phyloP scores from a whole-genome alignment of 2,888 invertebrate species.

The Germaria angustata region DNA sequence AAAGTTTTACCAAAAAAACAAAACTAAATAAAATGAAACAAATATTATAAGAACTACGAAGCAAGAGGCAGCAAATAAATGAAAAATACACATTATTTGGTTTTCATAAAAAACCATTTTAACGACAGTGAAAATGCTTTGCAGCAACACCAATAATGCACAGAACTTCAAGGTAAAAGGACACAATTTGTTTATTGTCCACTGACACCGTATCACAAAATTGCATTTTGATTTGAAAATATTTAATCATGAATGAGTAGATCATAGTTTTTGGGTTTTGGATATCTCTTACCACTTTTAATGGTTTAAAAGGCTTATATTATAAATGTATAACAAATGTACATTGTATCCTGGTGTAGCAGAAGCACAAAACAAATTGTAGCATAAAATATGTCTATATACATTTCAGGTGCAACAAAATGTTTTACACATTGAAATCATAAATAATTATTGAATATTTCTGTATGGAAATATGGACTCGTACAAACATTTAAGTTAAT shows the following conservation, averaged over 20 bases:
- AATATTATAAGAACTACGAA: slow-evolving; percentile 39
- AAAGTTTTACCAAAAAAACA: slow-evolving; percentile 21
- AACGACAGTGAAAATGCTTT: slow-evolving; percentile 50
- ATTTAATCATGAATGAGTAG: not conserved
- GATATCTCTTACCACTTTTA: too few relatives aligned
- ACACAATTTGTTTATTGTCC: slow-evolving; percentile 42
- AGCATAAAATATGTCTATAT: slow-evolving; percentile 14
- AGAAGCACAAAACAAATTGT: slow-evolving; percentile 12
- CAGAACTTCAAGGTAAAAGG: slow-evolving; percentile 7
- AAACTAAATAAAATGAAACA: slow-evolving; percentile 43
- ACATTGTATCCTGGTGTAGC: not conserved
- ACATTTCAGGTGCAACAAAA: slow-evolving; percentile 46
- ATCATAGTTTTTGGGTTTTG: not conserved
- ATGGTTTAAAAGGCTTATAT: too few relatives aligned
- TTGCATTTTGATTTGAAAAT: not conserved
- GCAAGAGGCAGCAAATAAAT: slow-evolving; percentile 41
- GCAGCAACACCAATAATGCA: slow-evolving; percentile 33
- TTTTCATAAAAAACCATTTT: slow-evolving; percentile 55
- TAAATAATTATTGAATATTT: slow-evolving; percentile 54
- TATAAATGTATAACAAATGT: too few relatives aligned
- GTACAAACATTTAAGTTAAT: not conserved
- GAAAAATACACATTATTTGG: slow-evolving; percentile 41
- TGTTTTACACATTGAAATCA: slow-evolving; percentile 40
- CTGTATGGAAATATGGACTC: not conserved
- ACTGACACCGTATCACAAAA: slow-evolving; percentile 27